phyloP scores from a whole-genome alignment of 37 sponge, comb jelly and placozoan genomes.

The Spongia lamella region DNA sequence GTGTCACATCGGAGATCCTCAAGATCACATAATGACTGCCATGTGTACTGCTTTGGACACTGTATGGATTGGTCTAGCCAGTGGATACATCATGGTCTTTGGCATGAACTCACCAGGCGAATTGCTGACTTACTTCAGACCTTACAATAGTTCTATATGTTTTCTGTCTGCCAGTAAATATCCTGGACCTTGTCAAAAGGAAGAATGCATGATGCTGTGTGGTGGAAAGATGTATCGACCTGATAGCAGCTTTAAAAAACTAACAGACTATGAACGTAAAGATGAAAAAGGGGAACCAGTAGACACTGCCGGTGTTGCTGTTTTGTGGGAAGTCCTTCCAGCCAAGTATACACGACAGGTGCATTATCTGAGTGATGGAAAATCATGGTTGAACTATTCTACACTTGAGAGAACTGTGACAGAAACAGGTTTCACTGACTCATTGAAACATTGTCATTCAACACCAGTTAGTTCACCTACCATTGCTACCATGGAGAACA shows the following conservation, averaged over 20 bases:
- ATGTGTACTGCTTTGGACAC: conserved; percentile 35
- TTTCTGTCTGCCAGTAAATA: background rate
- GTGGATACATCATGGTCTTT: conserved; percentile 32
- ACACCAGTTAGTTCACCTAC: too few relatives aligned
- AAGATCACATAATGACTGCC: conserved; percentile 21
- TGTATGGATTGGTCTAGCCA: conserved; percentile 28
- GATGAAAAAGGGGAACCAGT: conserved; percentile 39
- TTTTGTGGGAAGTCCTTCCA: conserved; percentile 41
- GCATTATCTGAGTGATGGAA: too few relatives aligned
- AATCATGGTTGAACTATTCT: too few relatives aligned
- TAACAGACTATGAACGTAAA: too few relatives aligned
- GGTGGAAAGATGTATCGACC: conserved; percentile 24
- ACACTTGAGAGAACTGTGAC: too few relatives aligned
- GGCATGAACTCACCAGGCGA: background rate
- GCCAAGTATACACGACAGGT: conserved; percentile 54
- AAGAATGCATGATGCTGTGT: conserved; percentile 33
- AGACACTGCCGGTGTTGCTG: conserved; percentile 21
- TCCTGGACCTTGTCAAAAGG: conserved; percentile 15
- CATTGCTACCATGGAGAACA: too few relatives aligned
- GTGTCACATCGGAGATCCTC: background rate
- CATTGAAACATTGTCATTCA: too few relatives aligned
- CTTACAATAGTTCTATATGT: conserved; percentile 12
- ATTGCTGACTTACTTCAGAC: conserved; percentile 19
- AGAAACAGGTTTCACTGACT: too few relatives aligned
- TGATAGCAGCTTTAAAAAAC: too few relatives aligned